These are phyloP conservation scores for Xanthostigma xanthostigma DNA, from an alignment of 2,888 invertebrate species.

Conservation along the genomic window DNA sequence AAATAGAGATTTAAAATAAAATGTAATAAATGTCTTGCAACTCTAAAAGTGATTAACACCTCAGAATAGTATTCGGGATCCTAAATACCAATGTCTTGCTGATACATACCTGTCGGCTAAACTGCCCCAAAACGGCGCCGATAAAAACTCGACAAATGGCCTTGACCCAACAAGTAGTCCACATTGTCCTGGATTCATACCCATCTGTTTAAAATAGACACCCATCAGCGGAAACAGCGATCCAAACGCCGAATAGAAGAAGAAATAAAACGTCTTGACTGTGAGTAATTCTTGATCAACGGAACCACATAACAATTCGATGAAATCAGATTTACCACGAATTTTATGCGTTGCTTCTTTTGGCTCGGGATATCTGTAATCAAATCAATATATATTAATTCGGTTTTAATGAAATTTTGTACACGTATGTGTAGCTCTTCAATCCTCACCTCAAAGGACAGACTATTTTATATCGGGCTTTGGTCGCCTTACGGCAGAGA, in stretches of 20 bases:
- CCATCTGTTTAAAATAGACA: constrained; percentile 99
- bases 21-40: not conserved
- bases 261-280: constrained; percentile 96
- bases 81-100: too few relatives aligned
- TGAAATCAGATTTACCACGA: constrained; percentile 68
- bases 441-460: too few relatives aligned
- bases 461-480: too few relatives aligned
- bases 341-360: constrained; percentile 84
- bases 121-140: constrained; percentile 96
- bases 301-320: constrained; percentile 68
- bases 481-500: too few relatives aligned
- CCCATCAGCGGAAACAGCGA: constrained; percentile 96
- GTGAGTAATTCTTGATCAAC: constrained; percentile 85
- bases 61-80: too few relatives aligned
- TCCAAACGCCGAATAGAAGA: constrained; percentile 98
- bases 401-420: too few relatives aligned
- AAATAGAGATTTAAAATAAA: not conserved
- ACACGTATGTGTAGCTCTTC: too few relatives aligned
- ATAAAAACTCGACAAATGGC: constrained; percentile 92
- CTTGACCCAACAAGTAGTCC: constrained; percentile 89
- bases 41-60: too few relatives aligned
- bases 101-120: constrained; percentile 64
- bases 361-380: constrained; percentile 59
- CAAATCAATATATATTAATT: not conserved
- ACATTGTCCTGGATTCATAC: constrained; percentile 94